A percentile compares a stretch with the other conserved stretches of the same genome.
Evolutionary conservation across 2,797 vertebrate genomes (phyloP).

Genomic region (Halcyon chelicuti): DNA sequence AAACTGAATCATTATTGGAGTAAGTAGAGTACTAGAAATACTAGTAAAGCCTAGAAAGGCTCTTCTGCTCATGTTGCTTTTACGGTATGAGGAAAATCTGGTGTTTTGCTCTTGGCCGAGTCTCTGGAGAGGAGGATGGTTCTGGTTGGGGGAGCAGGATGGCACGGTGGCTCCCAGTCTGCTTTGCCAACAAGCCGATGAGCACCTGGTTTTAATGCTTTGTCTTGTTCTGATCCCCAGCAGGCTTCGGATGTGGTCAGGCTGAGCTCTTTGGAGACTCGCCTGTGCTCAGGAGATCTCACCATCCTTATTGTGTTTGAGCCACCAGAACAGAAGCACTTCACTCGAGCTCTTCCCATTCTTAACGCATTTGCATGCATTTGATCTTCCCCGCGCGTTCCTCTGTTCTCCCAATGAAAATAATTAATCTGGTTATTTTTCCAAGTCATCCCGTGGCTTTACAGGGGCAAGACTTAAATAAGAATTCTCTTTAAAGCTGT

Average conservation of each 20-base stretch:
- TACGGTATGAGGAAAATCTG: not conserved
- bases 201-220: not conserved
- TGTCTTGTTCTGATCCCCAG: not conserved
- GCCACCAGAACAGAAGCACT: not conserved
- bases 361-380: not conserved
- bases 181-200: not conserved
- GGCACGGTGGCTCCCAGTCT: not conserved
- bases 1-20: fast-evolving
- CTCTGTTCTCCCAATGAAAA: constrained; percentile 45
- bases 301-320: not conserved
- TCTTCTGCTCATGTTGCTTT: not conserved
- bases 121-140: not conserved
- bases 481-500: constrained; percentile 56
- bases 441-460: constrained; percentile 57
- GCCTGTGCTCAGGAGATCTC: not conserved
- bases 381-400: constrained; percentile 32
- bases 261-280: not conserved
- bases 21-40: not conserved
- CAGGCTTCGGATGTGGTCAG: fast-evolving
- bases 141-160: not conserved
- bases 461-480: constrained; percentile 49
- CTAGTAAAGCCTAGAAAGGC: not conserved
- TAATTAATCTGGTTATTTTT: constrained; percentile 67
- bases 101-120: fast-evolving
- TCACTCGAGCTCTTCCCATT: not conserved